Base-by-base conservation (phyloP, 2,797 vertebrate species). In the Amblyopsis hoosieri region DNA sequence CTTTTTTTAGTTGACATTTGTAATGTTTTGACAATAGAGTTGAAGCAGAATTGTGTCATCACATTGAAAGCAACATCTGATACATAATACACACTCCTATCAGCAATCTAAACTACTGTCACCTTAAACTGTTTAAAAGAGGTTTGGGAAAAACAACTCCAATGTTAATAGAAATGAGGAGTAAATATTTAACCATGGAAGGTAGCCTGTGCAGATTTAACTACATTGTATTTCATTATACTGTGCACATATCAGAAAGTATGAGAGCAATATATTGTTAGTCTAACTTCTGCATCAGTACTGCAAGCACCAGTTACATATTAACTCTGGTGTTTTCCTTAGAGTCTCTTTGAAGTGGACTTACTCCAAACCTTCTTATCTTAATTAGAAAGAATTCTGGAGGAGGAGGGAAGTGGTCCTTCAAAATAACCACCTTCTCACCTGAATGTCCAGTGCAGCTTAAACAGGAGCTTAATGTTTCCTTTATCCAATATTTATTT, bases 321-420 rank as follows among this genome's bases (percentile, higher is more conserved):
- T 91, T 91, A 91, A 90, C 91, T 68, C 60, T 13, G 69, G 57
- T 82, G 80, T 88, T 88, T 85, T 87, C 78, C 73, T 85, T 77
- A 56, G 80, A 67, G 80, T 66, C 75, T 76, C 79, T 91, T 91
- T 90, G 87, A 91, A 92, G 90, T 90, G 70, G 80, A 86, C 87
- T 87, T 83, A 87, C 74, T 84, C 71, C 83, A 79, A 76, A 69
- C 71, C 75, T 85, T 78, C 81, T 89, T 89, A 90, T 90, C 85
- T 88, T 89, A 90, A 89, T 91, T 89, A 86, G 87, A 87, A 83
- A 73, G 72, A 89, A 81, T 85, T 83, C 74, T 80, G 78, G 70
- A 58, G 85, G 70, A 58, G 85, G 84, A 87, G 80, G 84, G 84
- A 79, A 83, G 79, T 76, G 80, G 76, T 69, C 74, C 73, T 61